Percentiles rank a stretch among this genome's conserved stretches.
These are phyloP conservation scores for Hyposmocoma kahamanoa DNA, from an alignment of 1,140 invertebrate species.

Conservation along the genomic window DNA sequence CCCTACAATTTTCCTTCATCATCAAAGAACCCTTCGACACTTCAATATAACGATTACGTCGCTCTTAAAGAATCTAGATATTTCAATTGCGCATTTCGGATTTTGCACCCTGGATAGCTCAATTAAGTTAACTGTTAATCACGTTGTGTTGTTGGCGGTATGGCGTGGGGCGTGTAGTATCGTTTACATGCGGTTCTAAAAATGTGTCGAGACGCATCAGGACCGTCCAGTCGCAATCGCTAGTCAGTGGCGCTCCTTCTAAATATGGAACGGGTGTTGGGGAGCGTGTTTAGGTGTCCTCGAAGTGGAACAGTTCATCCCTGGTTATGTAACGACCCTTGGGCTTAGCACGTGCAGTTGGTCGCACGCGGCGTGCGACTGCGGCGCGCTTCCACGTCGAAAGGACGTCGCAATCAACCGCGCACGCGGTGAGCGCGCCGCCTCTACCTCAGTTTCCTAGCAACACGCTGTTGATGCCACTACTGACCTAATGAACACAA, in stretches of 20 bases:
- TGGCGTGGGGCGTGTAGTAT: constrained; percentile 40
- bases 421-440: constrained; percentile 52
- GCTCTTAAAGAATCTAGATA: background rate
- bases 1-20: background rate
- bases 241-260: constrained; percentile 62
- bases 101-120: constrained; percentile 28
- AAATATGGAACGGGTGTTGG: constrained; percentile 64
- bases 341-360: constrained; percentile 42
- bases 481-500: constrained; percentile 65
- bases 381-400: constrained; percentile 55
- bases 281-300: constrained; percentile 38
- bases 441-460: constrained; percentile 62
- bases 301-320: constrained; percentile 26
- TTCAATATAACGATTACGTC: constrained; percentile 1
- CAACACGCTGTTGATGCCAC: constrained; percentile 69
- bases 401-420: constrained; percentile 31
- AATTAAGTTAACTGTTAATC: constrained; percentile 16
- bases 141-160: constrained; percentile 19
- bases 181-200: constrained; percentile 69
- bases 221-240: constrained; percentile 45
- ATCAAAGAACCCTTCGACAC: background rate
- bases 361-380: constrained; percentile 42
- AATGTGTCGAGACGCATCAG: constrained; percentile 59
- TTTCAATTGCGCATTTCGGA: constrained; percentile 46
- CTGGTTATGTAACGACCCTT: constrained; percentile 66